Percentiles rank a stretch among this genome's conserved stretches.
Evolutionary conservation across 2,888 invertebrate genomes (phyloP).

Genomic region (Heliconius ethilla): DNA sequence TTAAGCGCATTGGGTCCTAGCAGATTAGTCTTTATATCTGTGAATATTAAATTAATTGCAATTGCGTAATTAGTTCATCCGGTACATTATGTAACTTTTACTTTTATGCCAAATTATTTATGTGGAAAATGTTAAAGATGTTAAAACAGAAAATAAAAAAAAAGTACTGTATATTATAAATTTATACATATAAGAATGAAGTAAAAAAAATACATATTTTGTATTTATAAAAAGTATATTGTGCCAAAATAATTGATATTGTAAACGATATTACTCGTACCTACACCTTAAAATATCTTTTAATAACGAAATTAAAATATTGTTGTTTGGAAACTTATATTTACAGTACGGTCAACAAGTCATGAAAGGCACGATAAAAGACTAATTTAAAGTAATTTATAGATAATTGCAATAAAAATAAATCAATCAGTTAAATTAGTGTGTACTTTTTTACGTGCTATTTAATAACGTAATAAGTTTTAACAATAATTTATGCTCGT

Average conservation of each 20-base stretch:
- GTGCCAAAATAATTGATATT: no score
- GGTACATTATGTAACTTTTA: neutral
- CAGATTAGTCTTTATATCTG: no score
- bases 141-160: neutral
- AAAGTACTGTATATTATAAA: no score
- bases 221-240: no score
- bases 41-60: neutral
- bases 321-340: no score
- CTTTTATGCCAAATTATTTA: neutral
- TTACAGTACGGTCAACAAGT: no score
- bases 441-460: slow-evolving; percentile 1
- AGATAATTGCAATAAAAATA: slow-evolving; percentile 7
- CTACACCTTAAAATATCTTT: no score
- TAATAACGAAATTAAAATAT: no score
- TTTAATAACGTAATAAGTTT: slow-evolving; percentile 4
- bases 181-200: no score
- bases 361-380: neutral
- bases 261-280: no score
- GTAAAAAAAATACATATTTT: no score
- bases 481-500: slow-evolving; percentile 1
- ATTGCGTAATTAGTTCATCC: slow-evolving; percentile 1
- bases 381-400: neutral
- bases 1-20: no score
- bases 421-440: slow-evolving; percentile 2
- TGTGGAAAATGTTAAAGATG: neutral